Evolutionary conservation across 2,113 vertebrate genomes (phyloP), one percentile per base, ranked within the genome.

Genomic region (Poeciliopsis occidentalis): DNA sequence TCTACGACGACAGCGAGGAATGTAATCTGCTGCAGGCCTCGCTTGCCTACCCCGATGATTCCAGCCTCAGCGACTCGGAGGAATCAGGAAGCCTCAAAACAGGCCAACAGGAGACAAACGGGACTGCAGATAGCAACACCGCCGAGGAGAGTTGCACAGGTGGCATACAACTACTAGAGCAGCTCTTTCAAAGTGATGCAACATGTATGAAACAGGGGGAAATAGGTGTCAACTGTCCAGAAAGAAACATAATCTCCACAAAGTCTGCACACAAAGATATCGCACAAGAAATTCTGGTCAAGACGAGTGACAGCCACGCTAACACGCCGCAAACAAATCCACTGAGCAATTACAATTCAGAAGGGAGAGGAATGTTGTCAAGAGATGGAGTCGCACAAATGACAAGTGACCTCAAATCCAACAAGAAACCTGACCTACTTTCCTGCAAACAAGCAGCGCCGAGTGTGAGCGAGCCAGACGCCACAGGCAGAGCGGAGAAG

Each of bases 41-140:
- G 1, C 91, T 98, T 69, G 97, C 97, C 76, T 92, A 89, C 0
- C 93, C 87, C 0, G 97, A 99, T 17, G 95, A 96, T 79, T 93
- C 85, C 4, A 61, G 91, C 30, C 94, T 95, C 72, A 96, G 96
- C 76, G 97, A 98, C 89, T 92, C 89, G 91, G 97, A 97, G 12
- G 95, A 95, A 81, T 77, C 27, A 2, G 75, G n/a, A 67, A 71
- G 80, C 39, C 32, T 63, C 17, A 26, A 15, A 15, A 4, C 15
- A 27, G 71, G 19, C 15, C 78, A 51, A 60, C 57, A 29, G 64
- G 81, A 72, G 34, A 41, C 4, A 3, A 71, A 73, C 60, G 80
- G 67, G 22, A 60, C 30, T 67, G 64, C 37, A 61, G 69, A 71
- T 29, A 31, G 61, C 3, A 60, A 71, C 11, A 32, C 27, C 31